Evolutionary conservation across 2,888 invertebrate species (phyloP), one percentile per base, ranked within the genome.

Genomic region (Poecilus cupreus): DNA sequence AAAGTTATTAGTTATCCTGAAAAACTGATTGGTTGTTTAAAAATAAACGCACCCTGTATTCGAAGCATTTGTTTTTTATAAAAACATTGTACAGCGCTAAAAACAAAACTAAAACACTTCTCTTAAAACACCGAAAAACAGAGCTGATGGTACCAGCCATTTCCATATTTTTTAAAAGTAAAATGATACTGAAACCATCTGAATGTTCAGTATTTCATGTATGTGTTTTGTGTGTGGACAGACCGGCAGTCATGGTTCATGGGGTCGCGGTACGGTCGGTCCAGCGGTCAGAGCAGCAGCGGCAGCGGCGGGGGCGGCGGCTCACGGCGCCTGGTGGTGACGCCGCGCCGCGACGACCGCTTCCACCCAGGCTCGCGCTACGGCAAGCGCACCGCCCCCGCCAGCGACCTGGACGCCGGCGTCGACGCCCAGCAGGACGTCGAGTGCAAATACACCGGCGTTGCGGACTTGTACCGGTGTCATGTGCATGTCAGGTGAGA

Each of bases 381-480:
- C 18, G 81, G 81, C 18, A 81, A 81, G 22, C 74, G 81, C 3
- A 81, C 81, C 11, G 72, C 22, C 16, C 10, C 60, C 11, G n/a
- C n/a, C 32, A 18, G n/a, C 46, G 75, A 51, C 43, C 18, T 51
- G 51, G 51, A 49, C 32, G 32, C 26, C 51, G 32, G 32, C 11
- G 10, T 43, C 22, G n/a, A 20, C 22, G 70, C 6, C n/a, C 85
- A 86, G 81, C 85, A 82, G 82, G 85, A 85, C 82, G 85, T 87
- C 84, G 87, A 90, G 10, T 91, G 91, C 84, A 86, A 88, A 80
- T 91, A 90, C 85, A 90, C 90, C 13, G 91, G 91, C 80, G 86
- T 91, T 57, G 88, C 89, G 80, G 90, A 91, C 86, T 88, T 90
- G 80, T 91, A 91, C 85, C 89, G 90, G 84, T 91, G 91, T 80